These are phyloP conservation scores for Dicroscelio sp. DNA, from an alignment of 2,888 invertebrate species.

Conservation along the genomic window DNA sequence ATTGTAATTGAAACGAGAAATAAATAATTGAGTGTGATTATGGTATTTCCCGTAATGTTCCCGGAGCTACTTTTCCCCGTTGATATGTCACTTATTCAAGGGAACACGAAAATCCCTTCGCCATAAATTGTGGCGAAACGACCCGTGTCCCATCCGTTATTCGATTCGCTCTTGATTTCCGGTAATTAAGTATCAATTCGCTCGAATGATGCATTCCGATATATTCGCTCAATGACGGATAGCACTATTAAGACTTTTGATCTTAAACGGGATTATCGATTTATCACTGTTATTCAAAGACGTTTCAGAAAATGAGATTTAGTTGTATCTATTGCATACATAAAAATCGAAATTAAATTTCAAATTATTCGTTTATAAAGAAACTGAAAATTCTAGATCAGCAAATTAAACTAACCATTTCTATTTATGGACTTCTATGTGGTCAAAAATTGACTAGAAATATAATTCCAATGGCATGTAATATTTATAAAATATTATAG, in stretches of 20 bases:
- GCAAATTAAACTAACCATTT: too few relatives aligned
- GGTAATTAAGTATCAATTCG: conserved; percentile 91
- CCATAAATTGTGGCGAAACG: conserved; percentile 90
- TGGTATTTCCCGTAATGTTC: conserved; percentile 71
- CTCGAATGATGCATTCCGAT: conserved; percentile 87
- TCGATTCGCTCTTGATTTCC: conserved; percentile 89
- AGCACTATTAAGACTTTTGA: conserved; percentile 56
- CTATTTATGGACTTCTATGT: too few relatives aligned
- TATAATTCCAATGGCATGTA: too few relatives aligned
- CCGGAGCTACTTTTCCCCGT: conserved; percentile 70
- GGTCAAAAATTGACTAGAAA: too few relatives aligned
- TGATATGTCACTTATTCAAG: conserved; percentile 84
- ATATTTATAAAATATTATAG: conserved; percentile 35
- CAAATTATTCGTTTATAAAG: too few relatives aligned
- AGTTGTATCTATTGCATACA: too few relatives aligned
- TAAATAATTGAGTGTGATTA: conserved; percentile 77
- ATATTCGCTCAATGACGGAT: conserved; percentile 58
- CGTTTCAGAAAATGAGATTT: neutral
- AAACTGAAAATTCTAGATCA: too few relatives aligned
- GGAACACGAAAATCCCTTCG: conserved; percentile 90
- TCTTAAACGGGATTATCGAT: conserved; percentile 44
- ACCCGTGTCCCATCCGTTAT: conserved; percentile 90
- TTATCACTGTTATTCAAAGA: neutral
- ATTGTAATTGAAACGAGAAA: conserved; percentile 72
- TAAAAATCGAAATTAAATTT: too few relatives aligned